A percentile compares a stretch with the other conserved stretches of the same genome.
phyloP scores from a whole-genome alignment of 2,888 invertebrate genomes.

The Embidobia sp. region DNA sequence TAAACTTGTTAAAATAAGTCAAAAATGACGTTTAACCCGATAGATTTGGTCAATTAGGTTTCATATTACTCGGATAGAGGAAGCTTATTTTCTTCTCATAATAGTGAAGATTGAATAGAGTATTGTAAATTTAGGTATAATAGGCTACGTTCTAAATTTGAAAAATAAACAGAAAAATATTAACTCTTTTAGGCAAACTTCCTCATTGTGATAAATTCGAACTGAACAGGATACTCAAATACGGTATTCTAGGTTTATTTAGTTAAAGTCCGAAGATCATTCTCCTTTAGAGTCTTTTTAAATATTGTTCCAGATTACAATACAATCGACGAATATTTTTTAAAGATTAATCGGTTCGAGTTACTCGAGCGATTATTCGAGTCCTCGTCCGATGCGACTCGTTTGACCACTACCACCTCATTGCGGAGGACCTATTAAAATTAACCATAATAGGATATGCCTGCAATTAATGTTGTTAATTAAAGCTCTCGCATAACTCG shows the following conservation, averaged over 20 bases:
- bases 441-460: constrained; percentile 56
- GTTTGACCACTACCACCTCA: constrained; percentile 7
- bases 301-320: constrained; percentile 22
- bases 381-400: background rate
- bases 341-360: background rate
- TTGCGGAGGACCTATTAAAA: constrained; percentile 47
- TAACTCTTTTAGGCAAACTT: background rate
- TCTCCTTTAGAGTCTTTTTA: background rate
- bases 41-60: too few relatives aligned
- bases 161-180: too few relatives aligned
- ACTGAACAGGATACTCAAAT: too few relatives aligned
- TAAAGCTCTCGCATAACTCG: constrained; percentile 38
- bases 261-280: too few relatives aligned
- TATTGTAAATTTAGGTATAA: too few relatives aligned
- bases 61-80: too few relatives aligned
- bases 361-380: background rate
- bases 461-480: constrained; percentile 55
- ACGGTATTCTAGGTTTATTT: too few relatives aligned
- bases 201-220: background rate
- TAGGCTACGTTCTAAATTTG: too few relatives aligned
- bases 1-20: too few relatives aligned
- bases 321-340: background rate
- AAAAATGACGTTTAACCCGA: too few relatives aligned
- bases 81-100: too few relatives aligned
- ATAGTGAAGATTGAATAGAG: too few relatives aligned